These are phyloP conservation scores for Phalacrocorax aristotelis DNA, from an alignment of 2,113 vertebrate species.

Conservation along the genomic window DNA sequence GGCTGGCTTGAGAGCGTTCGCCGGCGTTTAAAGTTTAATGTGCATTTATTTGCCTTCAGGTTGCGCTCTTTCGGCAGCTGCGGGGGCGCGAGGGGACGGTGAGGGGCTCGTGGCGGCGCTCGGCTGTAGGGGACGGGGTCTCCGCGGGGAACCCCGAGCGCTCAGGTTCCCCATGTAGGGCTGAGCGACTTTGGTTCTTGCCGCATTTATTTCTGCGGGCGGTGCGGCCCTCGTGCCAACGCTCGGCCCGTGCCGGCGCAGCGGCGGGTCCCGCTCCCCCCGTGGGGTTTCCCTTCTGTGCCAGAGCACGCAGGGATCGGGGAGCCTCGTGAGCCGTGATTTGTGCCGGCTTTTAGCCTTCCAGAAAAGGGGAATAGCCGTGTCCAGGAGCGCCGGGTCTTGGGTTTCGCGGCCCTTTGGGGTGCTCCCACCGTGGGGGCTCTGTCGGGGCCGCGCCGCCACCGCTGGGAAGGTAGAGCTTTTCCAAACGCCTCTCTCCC, in stretches of 20 bases:
- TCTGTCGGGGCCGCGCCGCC: fast-evolving
- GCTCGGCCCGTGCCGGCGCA: fast-evolving
- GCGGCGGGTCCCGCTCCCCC: fast-evolving
- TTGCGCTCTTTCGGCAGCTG: not conserved
- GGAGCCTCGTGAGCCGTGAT: not conserved
- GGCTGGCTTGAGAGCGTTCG: not conserved
- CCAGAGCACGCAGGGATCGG: not conserved
- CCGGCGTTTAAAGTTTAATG: fast-evolving
- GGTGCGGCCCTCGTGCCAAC: fast-evolving
- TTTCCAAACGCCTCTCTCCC: not conserved
- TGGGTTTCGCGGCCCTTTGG: not conserved
- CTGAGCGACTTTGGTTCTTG: not conserved
- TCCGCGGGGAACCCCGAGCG: fast-evolving
- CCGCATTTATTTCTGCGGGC: not conserved
- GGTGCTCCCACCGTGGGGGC: fast-evolving
- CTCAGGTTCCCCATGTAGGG: fast-evolving
- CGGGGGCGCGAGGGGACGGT: not conserved
- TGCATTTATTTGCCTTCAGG: not conserved
- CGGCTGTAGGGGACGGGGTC: not conserved
- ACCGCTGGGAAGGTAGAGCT: slow-evolving; percentile 11
- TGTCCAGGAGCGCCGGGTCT: fast-evolving
- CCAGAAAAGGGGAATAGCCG: not conserved
- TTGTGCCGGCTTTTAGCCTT: not conserved
- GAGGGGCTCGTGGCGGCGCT: not conserved
- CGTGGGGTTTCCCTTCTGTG: fast-evolving